These are phyloP conservation scores for Stichopus horrens DNA, from an alignment of 53 echinoderm and acorn worm species.

Conservation along the genomic window DNA sequence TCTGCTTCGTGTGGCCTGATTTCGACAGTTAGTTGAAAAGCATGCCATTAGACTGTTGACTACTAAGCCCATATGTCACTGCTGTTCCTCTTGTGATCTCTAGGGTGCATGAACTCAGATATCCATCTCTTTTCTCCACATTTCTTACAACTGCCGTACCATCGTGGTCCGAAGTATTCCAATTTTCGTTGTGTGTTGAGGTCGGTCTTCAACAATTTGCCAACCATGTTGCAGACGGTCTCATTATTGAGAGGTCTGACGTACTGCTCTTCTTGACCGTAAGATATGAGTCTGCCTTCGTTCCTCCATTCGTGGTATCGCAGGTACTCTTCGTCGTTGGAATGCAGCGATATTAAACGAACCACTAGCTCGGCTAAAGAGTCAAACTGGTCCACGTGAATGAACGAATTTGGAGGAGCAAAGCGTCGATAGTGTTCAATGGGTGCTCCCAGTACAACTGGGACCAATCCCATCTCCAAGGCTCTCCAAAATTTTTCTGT, in stretches of 20 bases:
- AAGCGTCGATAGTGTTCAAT: conserved; percentile 3
- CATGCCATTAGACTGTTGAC: no score
- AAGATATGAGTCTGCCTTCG: conserved; percentile 14
- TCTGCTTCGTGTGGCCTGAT: no score
- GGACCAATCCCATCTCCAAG: conserved; percentile 5
- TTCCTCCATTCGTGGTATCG: conserved; percentile 23
- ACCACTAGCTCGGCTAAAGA: conserved; percentile 14
- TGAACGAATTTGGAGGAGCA: conserved; percentile 26
- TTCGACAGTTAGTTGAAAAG: no score
- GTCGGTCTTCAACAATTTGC: conserved; percentile 14
- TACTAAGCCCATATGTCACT: conserved; percentile 31
- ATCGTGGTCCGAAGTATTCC: conserved; percentile 11
- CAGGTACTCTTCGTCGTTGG: conserved; percentile 3
- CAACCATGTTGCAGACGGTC: not conserved
- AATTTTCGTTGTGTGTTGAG: not conserved
- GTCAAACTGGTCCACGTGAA: conserved; percentile 20
- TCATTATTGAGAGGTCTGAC: conserved; percentile 28
- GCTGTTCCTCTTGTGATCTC: not conserved
- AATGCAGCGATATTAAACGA: not conserved
- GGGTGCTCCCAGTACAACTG: conserved; percentile 25
- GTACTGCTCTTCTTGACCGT: conserved; percentile 38
- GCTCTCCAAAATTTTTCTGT: conserved; percentile 48
- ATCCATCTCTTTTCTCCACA: conserved; percentile 30
- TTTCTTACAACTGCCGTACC: conserved; percentile 33
- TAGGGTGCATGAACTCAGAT: not conserved